Conservation (phyloP, 1,140 invertebrate genomes). For the Lutraria rhynchaena region DNA sequence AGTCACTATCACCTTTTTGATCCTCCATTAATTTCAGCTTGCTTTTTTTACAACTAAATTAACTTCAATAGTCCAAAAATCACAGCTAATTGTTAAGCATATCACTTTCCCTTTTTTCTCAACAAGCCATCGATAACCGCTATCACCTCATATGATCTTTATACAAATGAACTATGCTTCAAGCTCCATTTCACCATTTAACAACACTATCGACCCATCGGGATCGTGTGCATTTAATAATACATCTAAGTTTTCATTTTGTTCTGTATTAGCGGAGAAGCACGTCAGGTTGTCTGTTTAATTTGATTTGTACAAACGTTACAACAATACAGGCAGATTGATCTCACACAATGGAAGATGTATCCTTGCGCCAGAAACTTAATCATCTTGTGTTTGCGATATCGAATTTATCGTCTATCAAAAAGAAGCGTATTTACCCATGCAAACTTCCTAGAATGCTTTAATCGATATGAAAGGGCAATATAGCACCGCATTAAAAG, state of each 20-base stretch:
- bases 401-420: conserved; percentile 56
- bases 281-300: conserved; percentile 57
- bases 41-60: conserved; percentile 13
- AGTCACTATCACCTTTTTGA: no score
- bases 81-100: conserved; percentile 1
- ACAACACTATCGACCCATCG: conserved; percentile 42
- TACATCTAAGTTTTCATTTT: conserved; percentile 62
- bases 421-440: conserved; percentile 56
- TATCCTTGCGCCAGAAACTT: conserved; percentile 43
- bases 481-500: conserved; percentile 35
- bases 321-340: conserved; percentile 52
- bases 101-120: conserved; percentile 22
- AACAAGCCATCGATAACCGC: neutral
- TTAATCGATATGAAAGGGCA: conserved; percentile 29
- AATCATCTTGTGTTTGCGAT: conserved; percentile 51
- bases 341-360: conserved; percentile 44
- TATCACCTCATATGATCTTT: conserved; percentile 32
- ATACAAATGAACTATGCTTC: conserved; percentile 40
- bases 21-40: no score
- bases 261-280: conserved; percentile 46
- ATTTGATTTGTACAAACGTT: conserved; percentile 60
- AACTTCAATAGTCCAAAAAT: conserved; percentile 1
- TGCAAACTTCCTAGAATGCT: conserved; percentile 14
- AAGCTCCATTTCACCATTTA: conserved; percentile 35
- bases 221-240: conserved; percentile 55